A percentile compares a stretch with the other conserved stretches of the same genome.
Evolutionary conservation across 2,797 vertebrate species (phyloP).

Genomic region (Cirrhinus molitorella): DNA sequence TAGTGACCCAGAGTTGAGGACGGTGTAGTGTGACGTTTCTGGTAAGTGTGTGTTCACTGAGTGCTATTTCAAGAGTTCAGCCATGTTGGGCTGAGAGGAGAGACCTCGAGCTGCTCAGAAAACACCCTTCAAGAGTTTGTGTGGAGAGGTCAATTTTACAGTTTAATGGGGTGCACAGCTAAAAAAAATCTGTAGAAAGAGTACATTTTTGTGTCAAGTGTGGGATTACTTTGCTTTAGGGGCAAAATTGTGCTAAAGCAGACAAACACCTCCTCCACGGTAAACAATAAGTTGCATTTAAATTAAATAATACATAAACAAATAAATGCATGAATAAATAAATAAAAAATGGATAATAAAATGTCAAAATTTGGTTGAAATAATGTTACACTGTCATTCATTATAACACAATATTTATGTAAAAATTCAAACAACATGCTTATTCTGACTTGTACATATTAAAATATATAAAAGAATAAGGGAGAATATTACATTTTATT

Average conservation of each 20-base stretch:
- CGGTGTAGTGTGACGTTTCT: slow-evolving; percentile 1
- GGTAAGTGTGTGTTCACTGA: neutral
- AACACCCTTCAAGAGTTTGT: neutral
- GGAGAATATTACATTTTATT: too few relatives aligned
- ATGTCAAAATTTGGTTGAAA: too few relatives aligned
- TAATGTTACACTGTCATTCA: too few relatives aligned
- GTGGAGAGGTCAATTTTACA: neutral
- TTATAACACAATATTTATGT: too few relatives aligned
- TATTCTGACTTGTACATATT: too few relatives aligned
- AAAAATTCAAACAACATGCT: too few relatives aligned
- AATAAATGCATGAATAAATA: too few relatives aligned
- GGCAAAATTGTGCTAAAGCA: neutral
- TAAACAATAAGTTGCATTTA: neutral
- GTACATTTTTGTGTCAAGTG: too few relatives aligned
- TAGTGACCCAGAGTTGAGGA: slow-evolving; percentile 1
- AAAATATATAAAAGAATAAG: too few relatives aligned
- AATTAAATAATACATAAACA: too few relatives aligned
- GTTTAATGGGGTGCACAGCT: neutral
- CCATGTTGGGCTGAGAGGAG: neutral
- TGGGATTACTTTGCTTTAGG: neutral
- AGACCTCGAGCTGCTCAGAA: slow-evolving; percentile 1
- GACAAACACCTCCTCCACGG: neutral
- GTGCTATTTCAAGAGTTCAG: slow-evolving; percentile 19
- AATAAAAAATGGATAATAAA: too few relatives aligned
- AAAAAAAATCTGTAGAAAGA: neutral